Evolutionary conservation across 2,888 invertebrate genomes (phyloP).

Genomic region (Junonia oenone): DNA sequence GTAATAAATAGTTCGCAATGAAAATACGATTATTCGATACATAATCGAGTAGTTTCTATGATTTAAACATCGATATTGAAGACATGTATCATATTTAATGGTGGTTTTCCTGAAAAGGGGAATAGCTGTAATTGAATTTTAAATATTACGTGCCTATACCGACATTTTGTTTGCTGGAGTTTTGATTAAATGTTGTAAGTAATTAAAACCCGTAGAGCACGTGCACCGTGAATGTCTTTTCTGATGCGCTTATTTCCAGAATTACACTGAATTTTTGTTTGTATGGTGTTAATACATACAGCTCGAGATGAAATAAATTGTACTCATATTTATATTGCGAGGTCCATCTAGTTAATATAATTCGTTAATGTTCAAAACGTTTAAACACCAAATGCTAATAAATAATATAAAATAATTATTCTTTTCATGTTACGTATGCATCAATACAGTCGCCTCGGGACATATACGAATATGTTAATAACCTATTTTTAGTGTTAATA

Average conservation of each 20-base stretch:
- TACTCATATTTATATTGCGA: too few species aligned
- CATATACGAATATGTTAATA: not conserved
- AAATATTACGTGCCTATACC: not conserved
- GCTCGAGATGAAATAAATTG: too few species aligned
- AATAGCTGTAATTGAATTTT: constrained; percentile 1
- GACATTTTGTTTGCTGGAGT: not conserved
- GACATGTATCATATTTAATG: constrained; percentile 14
- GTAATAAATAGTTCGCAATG: not conserved
- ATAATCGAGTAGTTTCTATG: constrained; percentile 9
- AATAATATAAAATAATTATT: too few species aligned
- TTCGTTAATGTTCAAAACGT: too few species aligned
- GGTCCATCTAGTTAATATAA: too few species aligned
- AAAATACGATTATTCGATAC: not conserved
- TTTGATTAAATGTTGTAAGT: not conserved
- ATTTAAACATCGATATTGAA: constrained; percentile 21
- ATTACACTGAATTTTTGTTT: too few species aligned
- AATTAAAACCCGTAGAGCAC: too few species aligned
- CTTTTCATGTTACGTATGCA: too few species aligned
- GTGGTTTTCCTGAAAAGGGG: not conserved
- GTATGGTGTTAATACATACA: too few species aligned
- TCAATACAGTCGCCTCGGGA: not conserved
- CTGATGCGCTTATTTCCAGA: too few species aligned
- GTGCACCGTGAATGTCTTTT: too few species aligned
- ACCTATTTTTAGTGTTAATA: not conserved
- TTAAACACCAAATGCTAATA: too few species aligned